A percentile compares a stretch with the other conserved stretches of the same genome.
Evolutionary conservation across 53 echinoderm and acorn worm genomes (phyloP).

Genomic region (Hippasteria phrygiana): DNA sequence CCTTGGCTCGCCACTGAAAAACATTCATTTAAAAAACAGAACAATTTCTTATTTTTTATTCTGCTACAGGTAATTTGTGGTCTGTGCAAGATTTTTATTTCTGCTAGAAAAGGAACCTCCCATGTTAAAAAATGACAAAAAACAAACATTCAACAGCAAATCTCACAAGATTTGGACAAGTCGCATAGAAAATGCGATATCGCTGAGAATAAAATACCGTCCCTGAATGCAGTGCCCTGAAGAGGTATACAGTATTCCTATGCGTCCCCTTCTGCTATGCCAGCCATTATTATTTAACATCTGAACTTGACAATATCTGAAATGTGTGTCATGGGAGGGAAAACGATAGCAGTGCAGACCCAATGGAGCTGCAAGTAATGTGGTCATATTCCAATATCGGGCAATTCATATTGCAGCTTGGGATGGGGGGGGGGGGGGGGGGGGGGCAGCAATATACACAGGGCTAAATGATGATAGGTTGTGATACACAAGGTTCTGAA

Average conservation of each 20-base stretch:
- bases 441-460: not conserved
- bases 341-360: not conserved
- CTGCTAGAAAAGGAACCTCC: too few species aligned
- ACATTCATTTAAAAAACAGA: too few species aligned
- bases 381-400: not conserved
- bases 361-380: not conserved
- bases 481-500: not conserved
- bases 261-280: slow-evolving; percentile 15
- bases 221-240: not conserved
- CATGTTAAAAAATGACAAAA: too few species aligned
- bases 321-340: not conserved
- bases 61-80: too few species aligned
- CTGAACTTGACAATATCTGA: slow-evolving; percentile 31
- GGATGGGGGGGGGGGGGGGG: not conserved
- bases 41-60: too few species aligned
- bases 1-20: too few species aligned
- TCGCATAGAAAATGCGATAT: too few species aligned
- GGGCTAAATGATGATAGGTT: not conserved
- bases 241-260: not conserved
- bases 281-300: slow-evolving; percentile 27
- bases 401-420: not conserved
- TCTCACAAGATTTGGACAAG: too few species aligned
- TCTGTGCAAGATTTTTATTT: too few species aligned
- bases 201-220: not conserved
- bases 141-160: too few species aligned